Evolutionary conservation across 2,888 invertebrate species (phyloP).

Genomic region (Pheosia tremula): DNA sequence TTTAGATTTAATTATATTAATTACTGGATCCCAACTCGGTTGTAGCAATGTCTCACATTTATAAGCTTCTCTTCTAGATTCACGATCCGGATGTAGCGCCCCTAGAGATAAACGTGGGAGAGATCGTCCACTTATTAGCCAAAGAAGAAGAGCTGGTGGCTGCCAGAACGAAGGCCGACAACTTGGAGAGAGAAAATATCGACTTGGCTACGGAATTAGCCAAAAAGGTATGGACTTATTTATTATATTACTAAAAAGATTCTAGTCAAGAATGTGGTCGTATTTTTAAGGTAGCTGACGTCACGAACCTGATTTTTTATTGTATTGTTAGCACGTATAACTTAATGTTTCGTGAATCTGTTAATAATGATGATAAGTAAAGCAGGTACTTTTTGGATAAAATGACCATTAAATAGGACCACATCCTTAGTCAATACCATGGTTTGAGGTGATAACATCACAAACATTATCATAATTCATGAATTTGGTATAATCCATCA

Average conservation of each 20-base stretch:
- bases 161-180: constrained; percentile 93
- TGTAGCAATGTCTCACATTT: no score
- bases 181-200: constrained; percentile 94
- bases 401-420: not conserved
- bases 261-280: not conserved
- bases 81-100: constrained; percentile 94
- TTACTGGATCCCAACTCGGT: no score
- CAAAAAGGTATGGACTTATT: constrained; percentile 85
- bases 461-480: constrained; percentile 8
- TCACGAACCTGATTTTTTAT: no score
- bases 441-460: constrained; percentile 3
- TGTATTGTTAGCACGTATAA: no score
- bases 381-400: not conserved
- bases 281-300: not conserved
- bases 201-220: constrained; percentile 94
- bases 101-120: constrained; percentile 94
- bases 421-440: not conserved
- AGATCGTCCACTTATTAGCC: constrained; percentile 94
- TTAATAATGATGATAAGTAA: no score
- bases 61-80: constrained; percentile 49
- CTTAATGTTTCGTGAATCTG: no score
- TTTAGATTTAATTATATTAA: no score
- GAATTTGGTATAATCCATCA: constrained; percentile 15
- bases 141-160: constrained; percentile 97
- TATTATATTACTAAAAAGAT: not conserved